Conservation (phyloP, 2,113 vertebrate genomes). For the Spheniscus mendiculus region DNA sequence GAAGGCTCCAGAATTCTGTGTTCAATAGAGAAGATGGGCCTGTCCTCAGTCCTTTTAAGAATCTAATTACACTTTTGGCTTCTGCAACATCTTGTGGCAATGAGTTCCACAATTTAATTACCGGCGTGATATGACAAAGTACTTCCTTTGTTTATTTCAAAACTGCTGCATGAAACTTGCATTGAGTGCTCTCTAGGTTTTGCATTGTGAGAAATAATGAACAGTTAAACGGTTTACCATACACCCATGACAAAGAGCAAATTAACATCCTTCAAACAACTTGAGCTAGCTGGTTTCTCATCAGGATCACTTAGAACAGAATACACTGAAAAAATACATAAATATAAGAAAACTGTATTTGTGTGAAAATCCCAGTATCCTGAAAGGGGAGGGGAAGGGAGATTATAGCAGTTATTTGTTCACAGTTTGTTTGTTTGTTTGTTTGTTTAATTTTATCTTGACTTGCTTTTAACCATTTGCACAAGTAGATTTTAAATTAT, state of each 20-base stretch:
- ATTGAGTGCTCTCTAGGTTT: not conserved
- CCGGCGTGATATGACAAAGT: not conserved
- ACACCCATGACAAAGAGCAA: not conserved
- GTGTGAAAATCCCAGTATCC: not conserved
- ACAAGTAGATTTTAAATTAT: not conserved
- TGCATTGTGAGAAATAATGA: not conserved
- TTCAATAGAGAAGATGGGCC: not conserved
- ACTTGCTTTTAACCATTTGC: not conserved
- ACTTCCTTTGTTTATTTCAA: conserved; percentile 12
- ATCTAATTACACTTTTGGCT: conserved; percentile 29
- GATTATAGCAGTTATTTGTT: not conserved
- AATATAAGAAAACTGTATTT: not conserved
- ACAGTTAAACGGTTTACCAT: not conserved
- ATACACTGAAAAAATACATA: not conserved
- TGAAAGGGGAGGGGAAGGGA: not conserved
- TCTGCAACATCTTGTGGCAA: not conserved
- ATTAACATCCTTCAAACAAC: not conserved
- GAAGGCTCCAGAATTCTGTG: conserved; percentile 11
- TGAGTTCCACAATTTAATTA: conserved; percentile 20
- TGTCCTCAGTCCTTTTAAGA: not conserved
- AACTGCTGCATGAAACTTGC: not conserved
- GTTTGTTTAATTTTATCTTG: not conserved
- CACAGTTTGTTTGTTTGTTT: not conserved
- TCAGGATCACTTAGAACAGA: not conserved
- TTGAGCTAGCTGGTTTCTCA: not conserved